Evolutionary conservation across 2,113 vertebrate species (phyloP), one percentile per base, ranked within the genome.

Genomic region (Cervus canadensis): DNA sequence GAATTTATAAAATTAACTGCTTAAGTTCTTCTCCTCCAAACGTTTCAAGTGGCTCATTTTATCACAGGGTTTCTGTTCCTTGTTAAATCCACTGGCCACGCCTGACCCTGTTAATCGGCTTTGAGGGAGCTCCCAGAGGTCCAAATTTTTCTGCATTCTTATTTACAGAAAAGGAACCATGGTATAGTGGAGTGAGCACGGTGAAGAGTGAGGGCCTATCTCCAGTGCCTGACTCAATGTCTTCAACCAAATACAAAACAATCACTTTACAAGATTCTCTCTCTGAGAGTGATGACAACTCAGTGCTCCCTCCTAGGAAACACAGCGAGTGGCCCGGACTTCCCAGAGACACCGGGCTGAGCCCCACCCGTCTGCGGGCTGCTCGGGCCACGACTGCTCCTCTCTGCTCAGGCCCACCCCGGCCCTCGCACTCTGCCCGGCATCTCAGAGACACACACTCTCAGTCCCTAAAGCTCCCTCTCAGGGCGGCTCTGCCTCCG

Each of bases 281-380:
- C 7, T 67, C 59, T 23, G 50, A 9, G 15, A 14, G 21, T 1
- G 3, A 48, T 15, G 13, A 16, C 9, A 43, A 4, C 23, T 48
- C 85, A 50, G n/a, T 6, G 43, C 4, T 45, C 25, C 16, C 43
- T 40, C 60, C n/a, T 48, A 40, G 9, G 13, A 11, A 7, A 28
- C 3, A 26, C 17, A 14, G 14, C 2, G 2, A 2, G 12, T 1
- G n/a, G 71, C 3, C 1, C 2, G 1, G 30, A 19, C 25, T 9
- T 43, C 62, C 59, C 13, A 15, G 56, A 30, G 56, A 9, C 9
- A 6, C 4, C 0, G 4, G 48, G 67, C n/a, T 14, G 30, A 52
- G 9, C 19, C 40, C 62, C 17, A 1, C 16, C 71, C 59, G 28
- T 2, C 30, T 60, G 45, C 15, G 52, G 45, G 33, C 92, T 79